Evolutionary conservation across 2,797 vertebrate species (phyloP), one percentile per base, ranked within the genome.

Genomic region (Anomalospiza imberbis): DNA sequence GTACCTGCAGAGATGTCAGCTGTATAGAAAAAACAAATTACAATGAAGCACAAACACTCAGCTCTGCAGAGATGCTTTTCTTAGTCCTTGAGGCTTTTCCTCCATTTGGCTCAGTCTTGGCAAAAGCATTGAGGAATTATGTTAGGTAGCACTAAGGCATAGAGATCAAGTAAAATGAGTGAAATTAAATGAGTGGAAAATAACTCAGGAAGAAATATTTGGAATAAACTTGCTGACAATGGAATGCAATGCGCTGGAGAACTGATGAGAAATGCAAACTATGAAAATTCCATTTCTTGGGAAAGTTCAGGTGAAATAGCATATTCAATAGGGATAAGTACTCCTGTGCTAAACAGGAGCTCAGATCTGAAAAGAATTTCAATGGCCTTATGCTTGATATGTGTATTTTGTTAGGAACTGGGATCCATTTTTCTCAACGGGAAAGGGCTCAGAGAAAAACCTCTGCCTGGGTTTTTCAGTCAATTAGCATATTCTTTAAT

Each of bases 401-500:
- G 45, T 93, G 45, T 85, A 62, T 91, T 94, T 95, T 85, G 13
- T 87, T 54, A 65, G 78, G 71, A 93, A 65, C 47, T 79, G 54
- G 54, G 53, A 88, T 91, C 20, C 36, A 0, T 85, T 96, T 94
- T 93, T 86, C 94, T 96, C 88, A 85, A 75, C 0, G 10, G 74
- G 50, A 82, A 95, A 85, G 85, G 88, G 53, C 94, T 96, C 80
- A 85, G 88, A 94, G 83, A 91, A 72, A 93, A 94, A 74, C 29
- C 80, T 93, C 90, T 91, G 88, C 68, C 74, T 79, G 80, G 34
- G 44, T 91, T 96, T 94, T 94, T 93, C 91, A 93, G 80, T 78
- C 91, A 87, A 95, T 96, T 96, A 97, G 77, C 93, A 96, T 96
- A 95, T 96, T 95, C 93, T 93, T 96, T 97, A 96, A 96, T 95